Base-by-base conservation (phyloP, 1,140 invertebrate genomes). In the Drosophila ananassae region DNA sequence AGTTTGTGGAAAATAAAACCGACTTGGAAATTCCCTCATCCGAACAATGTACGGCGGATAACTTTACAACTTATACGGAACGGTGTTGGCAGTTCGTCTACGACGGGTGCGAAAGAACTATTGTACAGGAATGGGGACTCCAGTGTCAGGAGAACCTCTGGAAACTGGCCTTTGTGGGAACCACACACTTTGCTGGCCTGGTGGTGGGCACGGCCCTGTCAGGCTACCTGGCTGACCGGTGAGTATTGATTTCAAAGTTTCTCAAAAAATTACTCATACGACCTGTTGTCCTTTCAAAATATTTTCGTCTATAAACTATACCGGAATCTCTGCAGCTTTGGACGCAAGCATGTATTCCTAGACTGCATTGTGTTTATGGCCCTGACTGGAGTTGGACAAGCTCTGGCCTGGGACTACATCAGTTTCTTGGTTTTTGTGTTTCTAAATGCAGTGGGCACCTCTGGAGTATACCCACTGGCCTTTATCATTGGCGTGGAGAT, bases 401-500 rank as follows among this genome's bases (percentile, higher is more conserved):
- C 93, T 1, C 77, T 95, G 3, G 92, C 94, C 6, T 92, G 92
- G 13, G 92, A 93, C 77, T 95, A 94, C 73, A 75, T 90, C 3
- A 93, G 92, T 46, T 95, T 95, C 71, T 71, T 93, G 46, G 56
- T 93, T 1, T 93, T 95, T 47, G 93, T 94, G 4, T 93, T 95
- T 71, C 73, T 95, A 0, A 94, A 94, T 74, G 94, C 94, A 0
- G 75, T 95, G 5, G 93, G 93, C 4, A 94, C 93, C 1, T 93
- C 94, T 9, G 94, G 94, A 9, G 93, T 95, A 12, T 95, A 94
- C 83, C 93, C 94, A 7, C 89, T 94, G 28, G 93, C 93, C 0
- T 95, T 95, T 77, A 94, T 95, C 44, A 92, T 95, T 28, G 94
- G 94, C 39, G 93, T 95, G 12, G 95, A 96, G 92, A 93, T 95